Evolutionary conservation across 1,140 invertebrate species (phyloP).

Genomic region (Lasioglossum albipes): DNA sequence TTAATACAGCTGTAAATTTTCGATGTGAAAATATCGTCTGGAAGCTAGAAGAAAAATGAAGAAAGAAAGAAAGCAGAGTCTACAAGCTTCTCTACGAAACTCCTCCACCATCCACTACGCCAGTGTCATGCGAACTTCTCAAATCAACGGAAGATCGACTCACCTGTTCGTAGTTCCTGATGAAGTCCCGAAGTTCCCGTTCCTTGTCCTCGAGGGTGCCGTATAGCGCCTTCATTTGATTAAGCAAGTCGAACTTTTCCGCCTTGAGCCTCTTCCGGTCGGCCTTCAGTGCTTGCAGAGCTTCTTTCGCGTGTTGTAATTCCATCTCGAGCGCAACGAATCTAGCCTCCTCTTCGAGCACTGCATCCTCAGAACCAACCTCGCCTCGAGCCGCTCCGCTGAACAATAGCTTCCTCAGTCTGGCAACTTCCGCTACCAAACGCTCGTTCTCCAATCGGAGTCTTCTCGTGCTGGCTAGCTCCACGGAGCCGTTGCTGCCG

Average conservation of each 20-base stretch:
- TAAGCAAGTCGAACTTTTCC: constrained; percentile 95
- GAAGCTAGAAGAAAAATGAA: too few species aligned
- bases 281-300: constrained; percentile 87
- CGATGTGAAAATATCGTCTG: too few species aligned
- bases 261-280: constrained; percentile 94
- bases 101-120: too few species aligned
- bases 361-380: constrained; percentile 79
- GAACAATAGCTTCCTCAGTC: constrained; percentile 82
- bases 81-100: too few species aligned
- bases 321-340: constrained; percentile 82
- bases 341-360: constrained; percentile 81
- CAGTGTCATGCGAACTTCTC: not conserved
- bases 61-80: too few species aligned
- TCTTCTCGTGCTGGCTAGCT: constrained; percentile 79
- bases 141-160: constrained; percentile 52
- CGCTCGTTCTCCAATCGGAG: constrained; percentile 85
- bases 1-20: too few species aligned
- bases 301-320: constrained; percentile 82
- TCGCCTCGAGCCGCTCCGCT: constrained; percentile 82
- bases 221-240: constrained; percentile 97
- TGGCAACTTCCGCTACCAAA: constrained; percentile 84
- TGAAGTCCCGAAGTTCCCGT: constrained; percentile 94
- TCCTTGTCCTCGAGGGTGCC: constrained; percentile 96
- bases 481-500: constrained; percentile 61
- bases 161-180: constrained; percentile 95